Conservation (phyloP, 2,113 vertebrate genomes). For the Panthera uncia region DNA sequence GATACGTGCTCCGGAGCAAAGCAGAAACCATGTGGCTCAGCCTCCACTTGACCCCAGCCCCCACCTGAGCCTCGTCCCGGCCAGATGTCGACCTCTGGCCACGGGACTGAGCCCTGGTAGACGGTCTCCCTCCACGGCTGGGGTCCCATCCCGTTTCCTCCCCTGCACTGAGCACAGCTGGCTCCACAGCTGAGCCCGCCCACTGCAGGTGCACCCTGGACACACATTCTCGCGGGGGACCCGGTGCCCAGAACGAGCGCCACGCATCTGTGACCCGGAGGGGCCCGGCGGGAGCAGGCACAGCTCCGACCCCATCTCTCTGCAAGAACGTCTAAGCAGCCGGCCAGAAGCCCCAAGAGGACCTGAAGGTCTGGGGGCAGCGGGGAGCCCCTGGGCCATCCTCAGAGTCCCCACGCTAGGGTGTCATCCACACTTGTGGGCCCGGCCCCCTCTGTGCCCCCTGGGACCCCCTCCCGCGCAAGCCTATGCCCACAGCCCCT, state of each 20-base stretch:
- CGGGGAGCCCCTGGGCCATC: background rate
- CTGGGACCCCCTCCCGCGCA: no score
- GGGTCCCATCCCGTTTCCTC: background rate
- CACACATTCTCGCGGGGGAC: background rate
- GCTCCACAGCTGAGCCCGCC: background rate
- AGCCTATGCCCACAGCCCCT: background rate
- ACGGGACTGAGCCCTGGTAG: background rate
- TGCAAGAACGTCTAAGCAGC: background rate
- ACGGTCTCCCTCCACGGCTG: background rate
- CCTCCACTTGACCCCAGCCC: no score
- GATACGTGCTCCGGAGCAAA: background rate
- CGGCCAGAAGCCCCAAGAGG: background rate
- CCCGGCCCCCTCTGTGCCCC: background rate
- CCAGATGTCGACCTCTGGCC: background rate
- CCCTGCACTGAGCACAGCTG: accelerated
- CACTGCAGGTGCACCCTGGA: background rate
- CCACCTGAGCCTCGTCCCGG: background rate
- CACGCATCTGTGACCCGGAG: background rate
- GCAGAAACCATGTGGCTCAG: background rate
- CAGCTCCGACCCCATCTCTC: background rate
- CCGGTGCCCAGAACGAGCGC: background rate
- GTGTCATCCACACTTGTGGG: background rate
- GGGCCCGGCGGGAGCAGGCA: background rate
- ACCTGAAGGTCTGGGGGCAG: accelerated
- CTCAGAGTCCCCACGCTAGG: background rate